Percentiles rank a stretch among this genome's conserved stretches.
phyloP scores from a whole-genome alignment of 2,888 invertebrate genomes.

The Lithophane leautieri region DNA sequence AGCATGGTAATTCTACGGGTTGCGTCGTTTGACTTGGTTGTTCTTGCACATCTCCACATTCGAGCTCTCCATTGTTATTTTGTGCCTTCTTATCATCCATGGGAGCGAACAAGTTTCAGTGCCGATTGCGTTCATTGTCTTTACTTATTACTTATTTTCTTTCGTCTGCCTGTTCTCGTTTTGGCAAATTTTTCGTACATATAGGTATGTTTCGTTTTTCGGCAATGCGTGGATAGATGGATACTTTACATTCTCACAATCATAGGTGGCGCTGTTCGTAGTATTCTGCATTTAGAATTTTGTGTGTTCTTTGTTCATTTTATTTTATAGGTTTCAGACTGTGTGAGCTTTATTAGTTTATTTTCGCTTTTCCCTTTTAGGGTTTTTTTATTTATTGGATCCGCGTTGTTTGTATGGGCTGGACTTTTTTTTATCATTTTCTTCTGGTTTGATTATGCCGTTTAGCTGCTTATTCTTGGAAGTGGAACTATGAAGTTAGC shows the following conservation, averaged over 20 bases:
- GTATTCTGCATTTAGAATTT: background rate
- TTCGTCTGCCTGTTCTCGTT: background rate
- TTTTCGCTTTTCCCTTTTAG: background rate
- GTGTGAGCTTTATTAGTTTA: background rate
- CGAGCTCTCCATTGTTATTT: background rate
- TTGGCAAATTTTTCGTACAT: background rate
- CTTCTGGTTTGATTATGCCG: no score
- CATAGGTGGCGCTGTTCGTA: constrained; percentile 50
- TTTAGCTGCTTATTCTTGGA: background rate
- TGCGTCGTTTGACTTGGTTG: background rate
- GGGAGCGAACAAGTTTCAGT: background rate
- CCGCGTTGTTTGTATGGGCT: no score
- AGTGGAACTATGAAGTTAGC: background rate
- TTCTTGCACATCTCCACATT: background rate
- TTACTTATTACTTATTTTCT: background rate
- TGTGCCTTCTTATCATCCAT: background rate
- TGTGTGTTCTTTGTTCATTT: background rate
- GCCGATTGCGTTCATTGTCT: background rate
- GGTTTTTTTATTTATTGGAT: background rate
- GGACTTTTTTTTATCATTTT: background rate
- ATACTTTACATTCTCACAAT: background rate
- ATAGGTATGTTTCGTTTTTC: background rate
- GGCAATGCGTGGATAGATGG: background rate
- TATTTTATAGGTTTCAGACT: background rate
- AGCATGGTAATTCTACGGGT: background rate